phyloP scores from a whole-genome alignment of 35 echinoderm and acorn worm genomes.

The Apostichopus japonicus region DNA sequence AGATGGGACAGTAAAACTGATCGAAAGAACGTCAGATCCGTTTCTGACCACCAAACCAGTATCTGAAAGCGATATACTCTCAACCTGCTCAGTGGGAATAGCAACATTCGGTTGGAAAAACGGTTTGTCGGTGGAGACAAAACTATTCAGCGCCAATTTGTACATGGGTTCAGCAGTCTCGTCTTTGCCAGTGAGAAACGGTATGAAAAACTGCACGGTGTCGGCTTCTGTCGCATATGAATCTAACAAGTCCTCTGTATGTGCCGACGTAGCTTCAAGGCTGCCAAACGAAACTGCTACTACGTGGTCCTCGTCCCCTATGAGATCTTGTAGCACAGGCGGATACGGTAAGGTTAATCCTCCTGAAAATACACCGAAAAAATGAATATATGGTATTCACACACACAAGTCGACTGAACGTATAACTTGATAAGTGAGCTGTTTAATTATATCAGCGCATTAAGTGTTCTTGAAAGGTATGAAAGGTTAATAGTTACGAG shows the following conservation, averaged over 20 bases:
- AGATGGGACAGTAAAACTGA: neutral
- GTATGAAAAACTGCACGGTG: conserved; percentile 29
- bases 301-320: neutral
- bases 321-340: neutral
- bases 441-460: too few relatives aligned
- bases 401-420: too few relatives aligned
- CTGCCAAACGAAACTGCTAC: neutral
- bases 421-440: too few relatives aligned
- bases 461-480: too few relatives aligned
- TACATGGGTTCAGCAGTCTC: neutral
- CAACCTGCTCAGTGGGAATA: neutral
- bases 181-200: conserved; percentile 16
- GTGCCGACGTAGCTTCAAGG: neutral
- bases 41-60: neutral
- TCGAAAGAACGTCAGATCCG: neutral
- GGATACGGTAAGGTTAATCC: neutral
- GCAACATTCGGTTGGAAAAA: conserved; percentile 12
- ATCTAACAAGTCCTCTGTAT: neutral
- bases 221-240: neutral
- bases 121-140: neutral
- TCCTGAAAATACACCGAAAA: neutral
- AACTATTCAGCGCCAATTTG: neutral
- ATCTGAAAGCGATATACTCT: neutral
- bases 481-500: too few relatives aligned
- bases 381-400: too few relatives aligned